Conservation (phyloP, 2,888 invertebrate species). For the Pseudococcus viburni region DNA sequence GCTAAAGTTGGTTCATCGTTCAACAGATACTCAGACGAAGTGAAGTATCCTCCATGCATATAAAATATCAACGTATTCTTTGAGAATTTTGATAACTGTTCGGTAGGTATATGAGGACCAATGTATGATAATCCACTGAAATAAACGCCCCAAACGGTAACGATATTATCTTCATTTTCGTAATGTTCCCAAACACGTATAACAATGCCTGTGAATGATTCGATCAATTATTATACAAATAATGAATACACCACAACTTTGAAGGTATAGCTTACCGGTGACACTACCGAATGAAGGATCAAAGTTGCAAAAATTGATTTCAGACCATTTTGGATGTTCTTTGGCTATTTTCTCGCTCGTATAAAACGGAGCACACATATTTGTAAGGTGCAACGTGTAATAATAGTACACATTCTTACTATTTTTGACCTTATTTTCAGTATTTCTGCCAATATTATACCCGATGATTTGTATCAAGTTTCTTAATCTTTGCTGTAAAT, state of each 20-base stretch:
- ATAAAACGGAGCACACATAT: constrained; percentile 87
- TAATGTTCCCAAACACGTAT: constrained; percentile 73
- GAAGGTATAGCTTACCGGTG: constrained; percentile 68
- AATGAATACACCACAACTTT: not conserved
- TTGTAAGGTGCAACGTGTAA: constrained; percentile 84
- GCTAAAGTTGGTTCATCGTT: constrained; percentile 70
- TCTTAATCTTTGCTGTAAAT: constrained; percentile 80
- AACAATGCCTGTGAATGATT: constrained; percentile 71
- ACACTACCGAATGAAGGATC: constrained; percentile 69
- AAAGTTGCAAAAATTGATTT: constrained; percentile 75
- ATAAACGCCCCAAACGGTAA: constrained; percentile 86
- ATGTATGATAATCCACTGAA: constrained; percentile 87
- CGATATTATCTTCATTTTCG: constrained; percentile 69
- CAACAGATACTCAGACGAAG: constrained; percentile 73
- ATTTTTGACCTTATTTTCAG: constrained; percentile 71
- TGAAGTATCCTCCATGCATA: constrained; percentile 90
- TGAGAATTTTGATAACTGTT: constrained; percentile 78
- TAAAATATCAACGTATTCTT: constrained; percentile 86
- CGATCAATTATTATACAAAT: not conserved
- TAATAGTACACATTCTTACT: constrained; percentile 78
- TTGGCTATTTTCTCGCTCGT: constrained; percentile 83
- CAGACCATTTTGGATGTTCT: constrained; percentile 85
- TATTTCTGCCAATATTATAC: constrained; percentile 74
- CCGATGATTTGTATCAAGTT: constrained; percentile 84
- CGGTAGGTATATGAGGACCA: constrained; percentile 78